A percentile compares a stretch with the other conserved stretches of the same genome.
phyloP scores from a whole-genome alignment of 2,113 vertebrate species.

The Leiothrix lutea region DNA sequence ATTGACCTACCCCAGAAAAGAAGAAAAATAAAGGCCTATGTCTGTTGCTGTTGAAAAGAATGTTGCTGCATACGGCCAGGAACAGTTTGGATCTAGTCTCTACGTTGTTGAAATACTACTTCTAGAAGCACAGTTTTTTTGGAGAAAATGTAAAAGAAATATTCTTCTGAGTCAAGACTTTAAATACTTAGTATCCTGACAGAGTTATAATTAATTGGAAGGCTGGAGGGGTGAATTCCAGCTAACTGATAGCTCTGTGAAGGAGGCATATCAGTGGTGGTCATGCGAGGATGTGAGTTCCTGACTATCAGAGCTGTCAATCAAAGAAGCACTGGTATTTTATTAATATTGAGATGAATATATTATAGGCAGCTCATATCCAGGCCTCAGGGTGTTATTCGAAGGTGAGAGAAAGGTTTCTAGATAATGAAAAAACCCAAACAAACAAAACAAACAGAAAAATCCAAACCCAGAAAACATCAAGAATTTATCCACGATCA shows the following conservation, averaged over 20 bases:
- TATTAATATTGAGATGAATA: background rate
- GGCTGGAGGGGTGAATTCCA: background rate
- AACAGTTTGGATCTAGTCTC: background rate
- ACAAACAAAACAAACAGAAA: background rate
- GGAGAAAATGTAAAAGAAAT: background rate
- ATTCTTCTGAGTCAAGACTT: background rate
- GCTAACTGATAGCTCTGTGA: background rate
- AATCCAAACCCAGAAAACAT: background rate
- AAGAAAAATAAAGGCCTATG: background rate
- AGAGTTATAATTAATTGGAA: background rate
- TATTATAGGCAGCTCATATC: background rate
- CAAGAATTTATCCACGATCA: background rate
- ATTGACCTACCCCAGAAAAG: background rate
- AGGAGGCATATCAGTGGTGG: fast-evolving
- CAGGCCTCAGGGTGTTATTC: background rate
- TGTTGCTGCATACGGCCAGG: background rate
- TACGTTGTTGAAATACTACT: background rate
- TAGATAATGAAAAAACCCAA: background rate
- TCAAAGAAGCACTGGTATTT: background rate
- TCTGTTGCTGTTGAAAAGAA: background rate
- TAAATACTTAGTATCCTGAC: background rate
- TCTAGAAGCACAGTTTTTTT: background rate
- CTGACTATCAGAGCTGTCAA: background rate
- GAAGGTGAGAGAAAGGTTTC: background rate
- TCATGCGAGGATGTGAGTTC: background rate